Conservation (phyloP, 2,113 vertebrate genomes). For the Aptenodytes patagonicus region DNA sequence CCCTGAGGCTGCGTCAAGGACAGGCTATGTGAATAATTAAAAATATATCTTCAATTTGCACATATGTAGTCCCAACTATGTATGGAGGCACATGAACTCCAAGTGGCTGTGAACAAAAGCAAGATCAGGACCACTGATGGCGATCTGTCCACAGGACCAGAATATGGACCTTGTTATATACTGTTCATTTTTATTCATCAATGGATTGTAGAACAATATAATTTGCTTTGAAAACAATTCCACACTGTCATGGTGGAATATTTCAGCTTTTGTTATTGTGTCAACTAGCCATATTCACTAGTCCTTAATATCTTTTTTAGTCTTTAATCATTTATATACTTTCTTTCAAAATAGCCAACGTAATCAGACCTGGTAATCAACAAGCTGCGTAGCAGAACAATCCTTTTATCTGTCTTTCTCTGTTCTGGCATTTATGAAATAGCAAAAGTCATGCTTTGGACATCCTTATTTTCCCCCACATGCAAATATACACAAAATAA, state of each 20-base stretch:
- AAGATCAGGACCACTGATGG: neutral
- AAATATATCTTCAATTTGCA: neutral
- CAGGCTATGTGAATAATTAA: neutral
- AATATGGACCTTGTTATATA: neutral
- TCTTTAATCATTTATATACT: neutral
- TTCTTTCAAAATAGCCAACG: neutral
- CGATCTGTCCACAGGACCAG: neutral
- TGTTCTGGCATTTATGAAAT: neutral
- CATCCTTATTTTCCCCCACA: neutral
- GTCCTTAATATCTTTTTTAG: neutral
- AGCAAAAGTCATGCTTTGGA: neutral
- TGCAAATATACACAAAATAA: neutral
- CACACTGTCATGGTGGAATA: neutral
- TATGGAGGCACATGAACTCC: neutral
- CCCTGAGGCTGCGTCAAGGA: neutral
- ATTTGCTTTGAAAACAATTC: neutral
- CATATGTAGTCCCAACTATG: neutral
- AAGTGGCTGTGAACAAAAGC: neutral
- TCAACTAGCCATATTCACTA: neutral
- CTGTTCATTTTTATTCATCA: neutral
- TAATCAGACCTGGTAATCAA: neutral
- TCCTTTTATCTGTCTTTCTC: neutral
- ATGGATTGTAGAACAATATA: neutral
- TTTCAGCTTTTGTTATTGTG: neutral
- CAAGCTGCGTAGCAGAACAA: neutral